A percentile compares a stretch with the other conserved stretches of the same genome.
phyloP scores from a whole-genome alignment of 2,797 vertebrate genomes.

The Vespertilio murinus region DNA sequence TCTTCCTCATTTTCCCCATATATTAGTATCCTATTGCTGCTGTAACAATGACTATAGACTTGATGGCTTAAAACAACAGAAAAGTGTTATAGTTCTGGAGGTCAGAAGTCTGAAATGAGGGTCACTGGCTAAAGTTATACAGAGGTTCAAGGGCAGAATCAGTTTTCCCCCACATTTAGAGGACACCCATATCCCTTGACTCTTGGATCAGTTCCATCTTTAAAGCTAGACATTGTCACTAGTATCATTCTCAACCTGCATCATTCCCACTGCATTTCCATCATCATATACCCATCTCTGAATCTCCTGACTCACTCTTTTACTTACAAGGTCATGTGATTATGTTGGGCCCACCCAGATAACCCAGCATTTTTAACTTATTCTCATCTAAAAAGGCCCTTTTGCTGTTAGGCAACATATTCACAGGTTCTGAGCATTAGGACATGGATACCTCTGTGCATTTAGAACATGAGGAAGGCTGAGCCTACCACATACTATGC shows the following conservation, averaged over 20 bases:
- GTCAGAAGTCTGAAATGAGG: neutral
- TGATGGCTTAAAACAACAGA: neutral
- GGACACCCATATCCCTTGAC: neutral
- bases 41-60: neutral
- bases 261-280: neutral
- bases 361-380: neutral
- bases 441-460: rapidly evolving
- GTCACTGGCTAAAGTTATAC: neutral
- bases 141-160: neutral
- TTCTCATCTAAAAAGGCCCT: neutral
- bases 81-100: neutral
- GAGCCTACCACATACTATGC: no score
- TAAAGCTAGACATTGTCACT: neutral
- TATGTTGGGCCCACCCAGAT: neutral
- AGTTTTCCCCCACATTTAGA: neutral
- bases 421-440: neutral
- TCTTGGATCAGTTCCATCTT: neutral
- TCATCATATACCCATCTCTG: neutral
- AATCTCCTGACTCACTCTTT: neutral
- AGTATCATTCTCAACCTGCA: neutral
- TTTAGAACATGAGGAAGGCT: neutral
- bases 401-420: neutral
- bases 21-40: neutral
- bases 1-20: neutral
- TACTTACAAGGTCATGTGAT: neutral